Conservation (phyloP, 2,797 vertebrate species). For the Moxostoma hubbsi region DNA sequence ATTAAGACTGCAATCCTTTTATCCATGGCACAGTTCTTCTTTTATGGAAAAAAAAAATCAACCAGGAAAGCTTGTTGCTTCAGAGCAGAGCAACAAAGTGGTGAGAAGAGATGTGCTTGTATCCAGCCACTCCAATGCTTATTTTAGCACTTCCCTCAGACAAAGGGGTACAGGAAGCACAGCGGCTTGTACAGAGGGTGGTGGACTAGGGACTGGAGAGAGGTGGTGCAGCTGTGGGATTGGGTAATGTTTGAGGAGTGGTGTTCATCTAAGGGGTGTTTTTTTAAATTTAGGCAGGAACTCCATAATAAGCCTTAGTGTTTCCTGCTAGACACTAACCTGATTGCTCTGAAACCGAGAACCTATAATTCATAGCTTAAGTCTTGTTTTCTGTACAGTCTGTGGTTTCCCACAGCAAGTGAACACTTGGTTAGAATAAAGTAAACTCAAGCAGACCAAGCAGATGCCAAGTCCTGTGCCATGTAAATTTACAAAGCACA, state of each 20-base stretch:
- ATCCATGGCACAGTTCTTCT: constrained; percentile 40
- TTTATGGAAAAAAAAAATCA: not conserved
- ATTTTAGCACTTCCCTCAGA: constrained; percentile 86
- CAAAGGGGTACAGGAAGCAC: constrained; percentile 89
- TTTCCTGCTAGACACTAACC: not conserved
- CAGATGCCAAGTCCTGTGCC: too few relatives aligned
- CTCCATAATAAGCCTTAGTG: not conserved
- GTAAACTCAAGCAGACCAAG: too few relatives aligned
- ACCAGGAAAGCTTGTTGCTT: constrained; percentile 21
- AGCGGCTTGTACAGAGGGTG: constrained; percentile 84
- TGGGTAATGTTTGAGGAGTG: constrained; percentile 3
- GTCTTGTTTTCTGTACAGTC: not conserved
- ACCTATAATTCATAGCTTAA: not conserved
- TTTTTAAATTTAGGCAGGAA: constrained; percentile 6
- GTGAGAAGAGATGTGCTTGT: constrained; percentile 63
- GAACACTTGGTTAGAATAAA: not conserved
- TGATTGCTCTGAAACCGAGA: not conserved
- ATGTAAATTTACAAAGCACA: too few relatives aligned
- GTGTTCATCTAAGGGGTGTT: constrained; percentile 14
- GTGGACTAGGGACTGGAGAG: constrained; percentile 38
- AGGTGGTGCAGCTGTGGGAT: constrained; percentile 17
- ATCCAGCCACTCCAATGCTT: constrained; percentile 78
- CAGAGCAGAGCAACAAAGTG: constrained; percentile 20
- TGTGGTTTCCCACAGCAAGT: too few relatives aligned
- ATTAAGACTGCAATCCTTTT: constrained; percentile 16